Conservation (phyloP, 2,113 vertebrate species). For the Silurus meridionalis region DNA sequence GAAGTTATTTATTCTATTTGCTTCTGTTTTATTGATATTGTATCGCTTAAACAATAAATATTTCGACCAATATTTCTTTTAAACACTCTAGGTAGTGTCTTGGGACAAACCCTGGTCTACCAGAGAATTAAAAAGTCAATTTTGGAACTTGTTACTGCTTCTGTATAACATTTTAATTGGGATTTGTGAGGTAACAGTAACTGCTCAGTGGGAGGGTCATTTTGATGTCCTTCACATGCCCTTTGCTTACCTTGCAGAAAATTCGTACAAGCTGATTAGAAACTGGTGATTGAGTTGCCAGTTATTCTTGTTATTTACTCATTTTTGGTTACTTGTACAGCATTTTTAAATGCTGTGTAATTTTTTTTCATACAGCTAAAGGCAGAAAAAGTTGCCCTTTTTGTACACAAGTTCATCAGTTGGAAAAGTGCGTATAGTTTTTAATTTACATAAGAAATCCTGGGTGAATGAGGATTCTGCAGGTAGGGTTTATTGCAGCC, state of each 20-base stretch:
- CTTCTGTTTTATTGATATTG: too few species aligned
- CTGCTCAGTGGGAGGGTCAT: not conserved
- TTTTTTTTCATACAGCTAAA: not conserved
- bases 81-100: not conserved
- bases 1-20: too few species aligned
- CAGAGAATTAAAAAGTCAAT: too few species aligned
- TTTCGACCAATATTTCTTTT: too few species aligned
- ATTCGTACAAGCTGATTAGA: not conserved
- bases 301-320: not conserved
- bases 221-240: not conserved
- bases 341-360: too few species aligned
- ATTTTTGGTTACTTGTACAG: not conserved
- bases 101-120: too few species aligned
- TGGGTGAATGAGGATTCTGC: not conserved
- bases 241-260: not conserved
- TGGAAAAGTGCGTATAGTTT: not conserved
- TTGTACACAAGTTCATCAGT: not conserved
- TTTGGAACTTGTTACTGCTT: too few species aligned
- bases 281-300: constrained; percentile 46
- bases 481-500: too few species aligned
- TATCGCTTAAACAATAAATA: too few species aligned
- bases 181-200: too few species aligned
- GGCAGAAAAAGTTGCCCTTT: not conserved
- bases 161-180: too few species aligned
- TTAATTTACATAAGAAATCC: not conserved